Evolutionary conservation across 2,888 invertebrate genomes (phyloP).

Genomic region (Lydus trimaculatus): DNA sequence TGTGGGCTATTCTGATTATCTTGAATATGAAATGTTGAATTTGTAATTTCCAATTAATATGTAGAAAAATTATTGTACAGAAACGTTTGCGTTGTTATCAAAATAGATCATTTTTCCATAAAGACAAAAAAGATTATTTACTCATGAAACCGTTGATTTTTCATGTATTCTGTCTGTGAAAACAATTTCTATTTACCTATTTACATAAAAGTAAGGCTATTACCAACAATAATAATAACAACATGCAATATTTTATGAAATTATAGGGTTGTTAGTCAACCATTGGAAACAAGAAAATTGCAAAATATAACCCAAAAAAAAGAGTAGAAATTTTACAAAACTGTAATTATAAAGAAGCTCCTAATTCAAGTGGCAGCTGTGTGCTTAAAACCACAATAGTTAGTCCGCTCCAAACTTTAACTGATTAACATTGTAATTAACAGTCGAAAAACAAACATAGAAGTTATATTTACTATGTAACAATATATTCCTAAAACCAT

Average conservation of each 20-base stretch:
- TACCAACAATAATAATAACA: constrained; percentile 1
- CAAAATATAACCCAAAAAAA: neutral
- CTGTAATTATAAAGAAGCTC: constrained; percentile 6
- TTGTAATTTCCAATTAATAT: neutral
- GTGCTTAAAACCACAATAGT: constrained; percentile 9
- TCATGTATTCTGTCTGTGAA: neutral
- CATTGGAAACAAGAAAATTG: constrained; percentile 1
- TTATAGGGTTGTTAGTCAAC: constrained; percentile 9
- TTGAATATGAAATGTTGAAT: neutral
- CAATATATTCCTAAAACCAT: neutral
- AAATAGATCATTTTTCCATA: too few relatives aligned
- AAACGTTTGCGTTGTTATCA: too few relatives aligned
- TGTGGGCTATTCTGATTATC: neutral
- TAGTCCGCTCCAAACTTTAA: neutral
- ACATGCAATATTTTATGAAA: neutral
- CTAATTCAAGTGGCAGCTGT: constrained; percentile 8
- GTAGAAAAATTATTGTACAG: too few relatives aligned
- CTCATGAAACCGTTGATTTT: neutral
- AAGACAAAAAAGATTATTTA: neutral
- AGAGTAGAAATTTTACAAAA: neutral
- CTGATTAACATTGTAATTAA: constrained; percentile 11
- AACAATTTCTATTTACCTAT: neutral
- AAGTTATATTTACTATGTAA: neutral
- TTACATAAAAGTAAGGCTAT: constrained; percentile 1
- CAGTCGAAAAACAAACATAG: neutral